phyloP scores from a whole-genome alignment of 2,797 vertebrate genomes.

The Esox lucius region DNA sequence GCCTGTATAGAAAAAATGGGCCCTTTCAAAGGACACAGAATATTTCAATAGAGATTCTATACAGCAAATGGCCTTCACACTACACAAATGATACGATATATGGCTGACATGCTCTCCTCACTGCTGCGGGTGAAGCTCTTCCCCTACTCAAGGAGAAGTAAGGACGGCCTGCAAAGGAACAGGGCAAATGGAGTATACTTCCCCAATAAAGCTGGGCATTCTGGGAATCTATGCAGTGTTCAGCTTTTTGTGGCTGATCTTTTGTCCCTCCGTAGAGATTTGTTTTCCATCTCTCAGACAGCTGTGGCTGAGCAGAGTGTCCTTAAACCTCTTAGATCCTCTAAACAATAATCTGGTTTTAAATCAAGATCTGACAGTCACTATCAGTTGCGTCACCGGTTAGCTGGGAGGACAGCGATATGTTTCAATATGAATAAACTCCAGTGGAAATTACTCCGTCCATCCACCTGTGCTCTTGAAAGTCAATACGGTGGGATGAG shows the following conservation, averaged over 20 bases:
- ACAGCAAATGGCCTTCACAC: neutral
- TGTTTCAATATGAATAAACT: conserved; percentile 10
- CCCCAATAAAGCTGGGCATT: neutral
- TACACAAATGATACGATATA: neutral
- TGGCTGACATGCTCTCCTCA: neutral
- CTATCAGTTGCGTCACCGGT: neutral
- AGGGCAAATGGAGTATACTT: neutral
- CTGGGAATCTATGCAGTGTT: neutral
- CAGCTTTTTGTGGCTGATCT: neutral
- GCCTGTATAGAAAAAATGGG: neutral
- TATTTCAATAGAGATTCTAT: neutral
- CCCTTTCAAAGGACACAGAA: neutral
- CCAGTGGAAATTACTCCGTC: conserved; percentile 9
- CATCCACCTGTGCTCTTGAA: neutral
- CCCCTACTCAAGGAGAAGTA: neutral
- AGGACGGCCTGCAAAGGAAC: neutral
- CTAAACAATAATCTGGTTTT: neutral
- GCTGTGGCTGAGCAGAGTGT: neutral
- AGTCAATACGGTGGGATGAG: neutral
- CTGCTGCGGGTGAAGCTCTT: neutral
- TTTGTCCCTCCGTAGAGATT: conserved; percentile 50
- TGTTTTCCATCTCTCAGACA: conserved; percentile 16
- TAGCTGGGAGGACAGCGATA: conserved; percentile 39
- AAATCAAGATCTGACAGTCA: conserved; percentile 2
- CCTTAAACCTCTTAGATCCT: neutral